These are phyloP conservation scores for Spinus pinus DNA, from an alignment of 2,797 vertebrate species.

Conservation along the genomic window DNA sequence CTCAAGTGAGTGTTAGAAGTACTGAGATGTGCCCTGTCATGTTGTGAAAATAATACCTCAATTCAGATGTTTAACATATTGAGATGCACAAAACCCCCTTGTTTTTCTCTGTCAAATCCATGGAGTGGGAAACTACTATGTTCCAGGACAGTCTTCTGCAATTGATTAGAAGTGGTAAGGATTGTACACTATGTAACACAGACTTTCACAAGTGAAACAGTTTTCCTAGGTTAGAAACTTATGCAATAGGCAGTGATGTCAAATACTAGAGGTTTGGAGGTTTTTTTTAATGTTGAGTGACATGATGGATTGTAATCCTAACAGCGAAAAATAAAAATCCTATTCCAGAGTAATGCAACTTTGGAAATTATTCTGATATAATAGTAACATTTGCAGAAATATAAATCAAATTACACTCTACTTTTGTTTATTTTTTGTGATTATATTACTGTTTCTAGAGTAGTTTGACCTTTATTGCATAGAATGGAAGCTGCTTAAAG, in stretches of 20 bases:
- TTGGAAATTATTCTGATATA: neutral
- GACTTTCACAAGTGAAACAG: neutral
- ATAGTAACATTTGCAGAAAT: neutral
- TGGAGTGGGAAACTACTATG: neutral
- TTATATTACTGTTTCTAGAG: neutral
- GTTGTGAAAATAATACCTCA: neutral
- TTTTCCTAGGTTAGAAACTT: neutral
- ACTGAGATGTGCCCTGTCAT: neutral
- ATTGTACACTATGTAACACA: neutral
- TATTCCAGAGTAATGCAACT: neutral
- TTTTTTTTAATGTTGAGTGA: neutral
- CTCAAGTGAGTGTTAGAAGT: neutral
- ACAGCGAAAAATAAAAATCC: neutral
- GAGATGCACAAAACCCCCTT: neutral
- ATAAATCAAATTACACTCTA: neutral
- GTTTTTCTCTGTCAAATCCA: neutral
- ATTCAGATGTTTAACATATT: neutral
- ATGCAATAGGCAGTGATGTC: neutral
- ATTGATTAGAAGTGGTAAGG: neutral
- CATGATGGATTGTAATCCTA: neutral
- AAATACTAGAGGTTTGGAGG: neutral
- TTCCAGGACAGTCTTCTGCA: neutral
- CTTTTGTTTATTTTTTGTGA: neutral
- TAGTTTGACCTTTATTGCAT: neutral
- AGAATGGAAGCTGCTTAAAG: neutral